Evolutionary conservation across 2,888 invertebrate species (phyloP).

Genomic region (Thymelicus acteon): DNA sequence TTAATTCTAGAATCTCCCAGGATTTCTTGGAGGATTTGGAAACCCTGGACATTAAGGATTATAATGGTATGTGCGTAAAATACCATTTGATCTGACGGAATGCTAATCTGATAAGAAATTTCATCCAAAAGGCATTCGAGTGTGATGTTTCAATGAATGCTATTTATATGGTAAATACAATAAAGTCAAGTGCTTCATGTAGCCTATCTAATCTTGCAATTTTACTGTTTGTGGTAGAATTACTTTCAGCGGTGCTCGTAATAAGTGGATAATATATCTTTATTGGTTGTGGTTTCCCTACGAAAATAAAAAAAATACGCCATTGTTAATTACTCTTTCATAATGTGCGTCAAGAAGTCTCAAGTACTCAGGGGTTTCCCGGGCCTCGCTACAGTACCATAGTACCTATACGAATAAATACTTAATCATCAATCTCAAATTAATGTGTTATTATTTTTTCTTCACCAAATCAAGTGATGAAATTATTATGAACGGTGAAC

Average conservation of each 20-base stretch:
- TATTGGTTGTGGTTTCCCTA: neutral
- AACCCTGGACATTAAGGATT: no score
- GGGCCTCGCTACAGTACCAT: no score
- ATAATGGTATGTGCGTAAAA: neutral
- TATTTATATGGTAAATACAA: constrained; percentile 14
- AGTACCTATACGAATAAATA: no score
- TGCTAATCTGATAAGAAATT: constrained; percentile 13
- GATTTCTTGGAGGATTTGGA: no score
- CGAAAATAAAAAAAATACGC: neutral
- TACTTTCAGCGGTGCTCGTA: neutral
- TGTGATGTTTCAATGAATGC: neutral
- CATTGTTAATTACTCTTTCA: no score
- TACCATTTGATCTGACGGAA: neutral
- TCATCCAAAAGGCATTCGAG: constrained; percentile 5
- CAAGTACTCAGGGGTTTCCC: no score
- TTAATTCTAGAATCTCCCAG: no score
- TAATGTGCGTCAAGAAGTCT: no score
- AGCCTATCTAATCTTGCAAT: constrained; percentile 7
- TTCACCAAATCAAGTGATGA: no score
- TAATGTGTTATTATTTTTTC: no score
- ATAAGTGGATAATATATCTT: neutral
- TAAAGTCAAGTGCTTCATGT: constrained; percentile 6
- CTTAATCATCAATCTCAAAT: no score
- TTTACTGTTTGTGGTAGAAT: constrained; percentile 16
- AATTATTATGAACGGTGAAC: no score